phyloP scores from a whole-genome alignment of 2,113 vertebrate species.

The Mungos mungo region DNA sequence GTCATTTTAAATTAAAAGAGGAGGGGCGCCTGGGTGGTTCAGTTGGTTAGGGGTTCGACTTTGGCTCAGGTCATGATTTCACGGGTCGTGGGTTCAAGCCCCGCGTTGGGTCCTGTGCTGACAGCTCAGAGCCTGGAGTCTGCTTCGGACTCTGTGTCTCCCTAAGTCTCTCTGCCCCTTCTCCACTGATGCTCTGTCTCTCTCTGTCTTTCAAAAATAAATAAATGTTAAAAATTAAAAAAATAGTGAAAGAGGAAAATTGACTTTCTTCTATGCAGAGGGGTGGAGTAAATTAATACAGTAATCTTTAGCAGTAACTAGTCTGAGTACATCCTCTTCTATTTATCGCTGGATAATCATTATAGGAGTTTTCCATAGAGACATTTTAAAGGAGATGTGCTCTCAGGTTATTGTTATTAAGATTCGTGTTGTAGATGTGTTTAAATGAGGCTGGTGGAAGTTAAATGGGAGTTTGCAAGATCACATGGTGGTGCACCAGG shows the following conservation, averaged over 20 bases:
- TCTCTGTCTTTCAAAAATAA: no score
- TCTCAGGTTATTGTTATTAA: background rate
- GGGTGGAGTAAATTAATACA: background rate
- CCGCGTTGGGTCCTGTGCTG: no score
- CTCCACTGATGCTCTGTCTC: no score
- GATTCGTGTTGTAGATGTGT: background rate
- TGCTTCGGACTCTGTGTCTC: no score
- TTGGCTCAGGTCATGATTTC: no score
- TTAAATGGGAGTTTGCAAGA: background rate
- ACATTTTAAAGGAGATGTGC: background rate
- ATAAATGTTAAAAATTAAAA: no score
- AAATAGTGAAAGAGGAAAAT: background rate
- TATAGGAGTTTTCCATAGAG: background rate
- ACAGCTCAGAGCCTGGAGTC: no score
- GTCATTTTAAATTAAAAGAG: slow-evolving; percentile 15
- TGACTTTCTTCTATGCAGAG: background rate
- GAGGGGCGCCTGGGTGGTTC: background rate
- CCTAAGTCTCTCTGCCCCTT: no score
- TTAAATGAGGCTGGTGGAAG: background rate
- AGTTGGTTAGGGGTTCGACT: no score
- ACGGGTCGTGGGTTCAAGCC: no score
- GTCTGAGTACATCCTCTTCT: background rate
- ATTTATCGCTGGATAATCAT: background rate
- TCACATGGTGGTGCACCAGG: background rate
- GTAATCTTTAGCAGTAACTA: background rate